A percentile compares a stretch with the other conserved stretches of the same genome.
These are phyloP conservation scores for Habroteleia sp. DNA, from an alignment of 2,888 invertebrate species.

Conservation along the genomic window DNA sequence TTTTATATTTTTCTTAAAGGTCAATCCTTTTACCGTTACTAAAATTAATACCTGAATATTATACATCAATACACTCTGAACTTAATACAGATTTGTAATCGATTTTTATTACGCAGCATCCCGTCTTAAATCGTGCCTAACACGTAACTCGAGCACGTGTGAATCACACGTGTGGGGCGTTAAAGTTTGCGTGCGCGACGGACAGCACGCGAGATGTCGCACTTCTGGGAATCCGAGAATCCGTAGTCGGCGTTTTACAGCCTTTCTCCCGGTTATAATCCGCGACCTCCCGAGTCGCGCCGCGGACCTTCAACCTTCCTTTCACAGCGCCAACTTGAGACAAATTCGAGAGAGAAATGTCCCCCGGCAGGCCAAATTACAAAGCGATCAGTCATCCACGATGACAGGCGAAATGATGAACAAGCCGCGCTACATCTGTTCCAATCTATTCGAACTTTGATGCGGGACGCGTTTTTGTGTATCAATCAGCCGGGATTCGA, in stretches of 20 bases:
- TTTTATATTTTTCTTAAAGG: too few species aligned
- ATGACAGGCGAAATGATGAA: conserved; percentile 36
- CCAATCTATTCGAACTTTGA: conserved; percentile 18
- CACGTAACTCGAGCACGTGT: conserved; percentile 19
- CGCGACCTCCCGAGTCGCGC: conserved; percentile 64
- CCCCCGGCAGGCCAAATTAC: conserved; percentile 20
- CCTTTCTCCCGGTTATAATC: conserved; percentile 69
- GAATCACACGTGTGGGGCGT: conserved; percentile 12
- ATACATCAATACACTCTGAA: too few species aligned
- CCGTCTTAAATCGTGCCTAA: neutral
- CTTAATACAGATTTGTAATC: neutral
- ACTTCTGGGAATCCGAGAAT: conserved; percentile 15
- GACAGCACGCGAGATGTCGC: conserved; percentile 24
- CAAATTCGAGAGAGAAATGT: conserved; percentile 25
- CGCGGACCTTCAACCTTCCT: conserved; percentile 63
- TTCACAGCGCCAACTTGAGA: conserved; percentile 43
- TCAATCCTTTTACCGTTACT: too few species aligned
- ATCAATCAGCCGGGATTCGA: conserved; percentile 27
- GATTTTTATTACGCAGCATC: neutral
- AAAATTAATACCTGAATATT: too few species aligned
- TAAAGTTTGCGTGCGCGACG: neutral
- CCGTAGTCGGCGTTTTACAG: conserved; percentile 61
- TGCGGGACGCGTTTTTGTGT: conserved; percentile 24
- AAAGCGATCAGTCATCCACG: conserved; percentile 30
- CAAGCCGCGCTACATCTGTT: conserved; percentile 35